These are phyloP conservation scores for Aethes cnicana DNA, from an alignment of 2,888 invertebrate species.

Conservation along the genomic window DNA sequence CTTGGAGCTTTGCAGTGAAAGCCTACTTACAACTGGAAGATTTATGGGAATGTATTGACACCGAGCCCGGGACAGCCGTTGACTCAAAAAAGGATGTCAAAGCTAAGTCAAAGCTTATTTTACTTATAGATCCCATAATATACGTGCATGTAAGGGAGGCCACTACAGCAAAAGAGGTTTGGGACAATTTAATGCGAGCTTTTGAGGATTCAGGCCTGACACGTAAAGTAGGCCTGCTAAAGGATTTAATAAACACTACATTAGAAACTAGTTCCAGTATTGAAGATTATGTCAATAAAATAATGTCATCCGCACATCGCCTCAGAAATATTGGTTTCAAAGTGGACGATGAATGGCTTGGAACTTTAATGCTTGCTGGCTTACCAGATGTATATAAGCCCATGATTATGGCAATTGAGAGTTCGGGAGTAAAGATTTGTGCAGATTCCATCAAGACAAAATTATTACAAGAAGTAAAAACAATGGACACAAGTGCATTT, in stretches of 20 bases:
- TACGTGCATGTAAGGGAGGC: constrained; percentile 13
- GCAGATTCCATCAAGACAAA: neutral
- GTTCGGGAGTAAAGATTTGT: neutral
- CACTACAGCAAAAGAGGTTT: constrained; percentile 13
- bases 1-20: constrained; percentile 10
- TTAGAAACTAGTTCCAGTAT: neutral
- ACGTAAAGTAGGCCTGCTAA: neutral
- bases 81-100: neutral
- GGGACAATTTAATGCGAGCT: constrained; percentile 5
- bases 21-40: constrained; percentile 4
- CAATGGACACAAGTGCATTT: neutral
- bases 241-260: neutral
- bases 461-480: neutral
- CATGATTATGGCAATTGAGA: neutral
- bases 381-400: neutral
- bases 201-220: constrained; percentile 11
- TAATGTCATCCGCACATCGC: neutral
- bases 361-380: neutral
- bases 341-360: neutral
- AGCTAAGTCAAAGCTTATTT: constrained; percentile 14
- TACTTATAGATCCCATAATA: constrained; percentile 7
- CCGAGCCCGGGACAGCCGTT: neutral
- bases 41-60: neutral
- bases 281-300: neutral
- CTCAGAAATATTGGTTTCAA: neutral